phyloP scores from a whole-genome alignment of 2,797 vertebrate genomes.

The Oreochromis mossambicus region DNA sequence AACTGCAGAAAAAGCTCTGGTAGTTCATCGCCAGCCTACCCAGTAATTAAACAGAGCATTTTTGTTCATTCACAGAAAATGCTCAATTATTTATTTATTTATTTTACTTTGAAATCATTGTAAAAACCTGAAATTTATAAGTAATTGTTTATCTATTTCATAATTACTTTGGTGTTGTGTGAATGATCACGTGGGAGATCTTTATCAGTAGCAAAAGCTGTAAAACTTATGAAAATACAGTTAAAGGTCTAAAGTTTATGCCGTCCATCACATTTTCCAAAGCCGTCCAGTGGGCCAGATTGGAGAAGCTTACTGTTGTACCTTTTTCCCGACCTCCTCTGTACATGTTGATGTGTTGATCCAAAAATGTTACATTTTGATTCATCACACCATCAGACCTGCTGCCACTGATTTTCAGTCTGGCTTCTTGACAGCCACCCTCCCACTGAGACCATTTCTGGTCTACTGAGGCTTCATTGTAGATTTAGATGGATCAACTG shows the following conservation, averaged over 20 bases:
- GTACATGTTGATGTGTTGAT: background rate
- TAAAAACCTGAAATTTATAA: background rate
- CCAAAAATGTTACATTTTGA: background rate
- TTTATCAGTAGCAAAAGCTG: background rate
- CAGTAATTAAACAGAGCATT: background rate
- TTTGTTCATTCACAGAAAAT: background rate
- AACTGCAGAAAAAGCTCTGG: background rate
- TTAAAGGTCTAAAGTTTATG: background rate
- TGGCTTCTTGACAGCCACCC: background rate
- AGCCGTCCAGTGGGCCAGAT: background rate
- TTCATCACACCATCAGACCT: background rate
- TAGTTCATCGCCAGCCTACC: background rate
- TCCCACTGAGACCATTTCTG: background rate
- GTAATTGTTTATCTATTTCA: background rate
- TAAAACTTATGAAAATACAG: background rate
- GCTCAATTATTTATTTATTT: background rate
- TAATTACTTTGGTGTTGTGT: background rate
- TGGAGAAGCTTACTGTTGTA: background rate
- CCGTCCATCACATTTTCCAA: background rate
- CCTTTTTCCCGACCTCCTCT: fast-evolving
- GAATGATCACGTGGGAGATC: background rate
- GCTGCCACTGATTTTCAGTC: fast-evolving
- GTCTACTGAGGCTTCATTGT: background rate
- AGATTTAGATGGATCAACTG: background rate
- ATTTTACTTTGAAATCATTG: background rate